These are phyloP conservation scores for Galago senegalensis DNA, from an alignment of 2,797 vertebrate genomes.

Conservation along the genomic window DNA sequence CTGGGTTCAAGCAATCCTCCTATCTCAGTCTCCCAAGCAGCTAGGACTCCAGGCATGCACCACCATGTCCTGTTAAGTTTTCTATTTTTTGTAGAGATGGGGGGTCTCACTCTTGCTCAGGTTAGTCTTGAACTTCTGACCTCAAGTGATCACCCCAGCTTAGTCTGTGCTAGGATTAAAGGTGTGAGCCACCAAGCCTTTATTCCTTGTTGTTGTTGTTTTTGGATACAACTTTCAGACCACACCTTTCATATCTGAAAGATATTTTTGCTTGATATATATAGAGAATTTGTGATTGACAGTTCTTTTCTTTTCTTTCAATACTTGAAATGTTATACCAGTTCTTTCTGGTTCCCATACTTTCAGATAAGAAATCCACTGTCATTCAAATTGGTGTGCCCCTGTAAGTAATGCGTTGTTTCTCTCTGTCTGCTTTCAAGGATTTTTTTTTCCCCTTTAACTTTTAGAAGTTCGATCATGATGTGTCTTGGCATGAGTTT, in stretches of 20 bases:
- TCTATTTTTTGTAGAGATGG: not conserved
- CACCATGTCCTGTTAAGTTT: not conserved
- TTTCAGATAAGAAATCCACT: slow-evolving; percentile 4
- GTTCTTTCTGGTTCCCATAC: not conserved
- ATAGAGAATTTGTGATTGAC: not conserved
- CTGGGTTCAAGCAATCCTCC: not conserved
- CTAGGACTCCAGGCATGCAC: not conserved
- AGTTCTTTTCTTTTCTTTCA: slow-evolving; percentile 29
- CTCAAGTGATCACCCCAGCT: not conserved
- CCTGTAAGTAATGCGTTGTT: not conserved
- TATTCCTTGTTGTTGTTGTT: not conserved
- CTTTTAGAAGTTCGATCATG: not conserved
- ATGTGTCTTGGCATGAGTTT: not conserved
- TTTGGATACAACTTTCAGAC: not conserved
- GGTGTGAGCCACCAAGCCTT: not conserved
- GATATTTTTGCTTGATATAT: not conserved
- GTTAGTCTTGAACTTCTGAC: not conserved
- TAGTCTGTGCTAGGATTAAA: not conserved
- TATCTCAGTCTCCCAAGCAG: not conserved
- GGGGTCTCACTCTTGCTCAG: too few species aligned
- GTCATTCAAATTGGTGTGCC: not conserved
- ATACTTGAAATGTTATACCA: not conserved
- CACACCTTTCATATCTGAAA: not conserved
- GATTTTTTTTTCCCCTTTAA: not conserved
- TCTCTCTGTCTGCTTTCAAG: not conserved